Evolutionary conservation across 37 sponge, comb jelly and placozoan species (phyloP), one percentile per base, ranked within the genome.

Genomic region (Petrosia ficiformis): DNA sequence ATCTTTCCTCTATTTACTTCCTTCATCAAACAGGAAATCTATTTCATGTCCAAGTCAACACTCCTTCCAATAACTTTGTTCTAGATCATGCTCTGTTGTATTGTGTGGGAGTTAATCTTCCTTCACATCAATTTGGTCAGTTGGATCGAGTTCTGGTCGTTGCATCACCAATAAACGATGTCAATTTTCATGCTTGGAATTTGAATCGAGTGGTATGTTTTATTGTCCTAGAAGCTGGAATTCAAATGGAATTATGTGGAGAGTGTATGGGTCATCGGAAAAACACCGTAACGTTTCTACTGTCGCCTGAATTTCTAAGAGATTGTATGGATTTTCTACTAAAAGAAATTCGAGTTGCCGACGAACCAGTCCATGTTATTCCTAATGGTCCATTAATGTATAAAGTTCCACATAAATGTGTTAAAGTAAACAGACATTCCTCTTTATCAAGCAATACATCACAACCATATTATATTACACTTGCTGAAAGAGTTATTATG

Each of bases 151-250:
- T 87, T 29, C 82, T 87, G 1, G 72, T 87, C 0, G 36, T 87
- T 19, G 65, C 87, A 11, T 87, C 81, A 35, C 87, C 87, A 21
- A 32, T 87, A 32, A 76, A 80, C 29, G 87, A 87, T 57, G 76
- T 80, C 77, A 80, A 71, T 42, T 8, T 80, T 10, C 65, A 80
- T n/a, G 87, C 87, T 5, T 87, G 87, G 87, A 79, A 87, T 25
- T 3, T 87, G 24, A 80, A 75, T 63, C 77, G 72, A 1, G 72
- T 87, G 37, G 40, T 48, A 28, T 72, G 56, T 19, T 87, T 87
- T 72, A 69, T 76, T 1, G 48, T 66, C 21, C 30, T 65, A 0
- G 87, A 87, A 44, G 39, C 77, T 61, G 87, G 87, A 26, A 76
- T 87, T 39, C 61, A 70, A 25, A 87, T 87, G 81, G 87, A 87